Conservation (phyloP, 1,140 invertebrate genomes). For the Copidosoma floridanum region DNA sequence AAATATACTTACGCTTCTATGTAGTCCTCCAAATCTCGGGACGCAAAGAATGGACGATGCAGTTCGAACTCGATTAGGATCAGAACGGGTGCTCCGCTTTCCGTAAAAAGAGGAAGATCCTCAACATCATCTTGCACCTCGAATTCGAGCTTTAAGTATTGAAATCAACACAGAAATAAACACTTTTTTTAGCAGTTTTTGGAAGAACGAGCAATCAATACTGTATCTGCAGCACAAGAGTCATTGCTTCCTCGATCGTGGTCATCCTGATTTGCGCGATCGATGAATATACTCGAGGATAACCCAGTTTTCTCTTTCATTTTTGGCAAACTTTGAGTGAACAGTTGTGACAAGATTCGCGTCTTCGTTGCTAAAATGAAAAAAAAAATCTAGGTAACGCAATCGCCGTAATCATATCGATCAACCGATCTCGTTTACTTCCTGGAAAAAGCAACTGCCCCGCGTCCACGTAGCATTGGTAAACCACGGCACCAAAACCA, state of each 20-base stretch:
- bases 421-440: no score
- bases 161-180: no score
- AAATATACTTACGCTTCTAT: conserved; percentile 27
- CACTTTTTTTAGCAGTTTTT: no score
- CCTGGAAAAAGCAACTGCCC: conserved; percentile 41
- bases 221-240: no score
- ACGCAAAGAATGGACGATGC: conserved; percentile 25
- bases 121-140: no score
- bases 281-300: conserved; percentile 24
- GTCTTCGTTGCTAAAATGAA: conserved; percentile 28
- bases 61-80: conserved; percentile 39
- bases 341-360: conserved; percentile 32
- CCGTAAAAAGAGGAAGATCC: conserved; percentile 19
- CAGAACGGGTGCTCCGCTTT: conserved; percentile 31
- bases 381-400: conserved; percentile 1
- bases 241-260: no score
- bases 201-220: no score
- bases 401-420: no score
- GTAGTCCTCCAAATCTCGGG: conserved; percentile 26
- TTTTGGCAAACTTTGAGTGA: conserved; percentile 9
- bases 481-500: conserved; percentile 14
- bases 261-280: not conserved
- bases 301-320: conserved; percentile 34
- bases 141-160: no score
- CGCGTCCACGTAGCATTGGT: conserved; percentile 40